Evolutionary conservation across 2,113 vertebrate genomes (phyloP).

Genomic region (Taxidea taxus): DNA sequence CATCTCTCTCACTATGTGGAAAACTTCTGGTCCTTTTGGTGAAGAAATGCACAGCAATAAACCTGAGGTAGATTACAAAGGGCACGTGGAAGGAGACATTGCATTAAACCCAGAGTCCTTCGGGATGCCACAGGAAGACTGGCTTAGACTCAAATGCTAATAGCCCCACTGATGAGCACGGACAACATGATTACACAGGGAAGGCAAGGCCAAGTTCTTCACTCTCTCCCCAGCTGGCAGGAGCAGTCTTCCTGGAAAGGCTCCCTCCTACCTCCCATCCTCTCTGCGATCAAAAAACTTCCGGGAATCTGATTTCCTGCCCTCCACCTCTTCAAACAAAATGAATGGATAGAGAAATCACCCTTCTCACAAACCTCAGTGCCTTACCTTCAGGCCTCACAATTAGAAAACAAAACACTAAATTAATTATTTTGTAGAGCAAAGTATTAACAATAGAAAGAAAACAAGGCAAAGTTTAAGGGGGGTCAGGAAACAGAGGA

Average conservation of each 20-base stretch:
- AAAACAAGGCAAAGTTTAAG: not conserved
- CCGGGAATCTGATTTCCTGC: slow-evolving; percentile 51
- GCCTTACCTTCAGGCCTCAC: not conserved
- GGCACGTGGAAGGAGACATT: not conserved
- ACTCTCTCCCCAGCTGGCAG: slow-evolving; percentile 30
- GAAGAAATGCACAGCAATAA: slow-evolving; percentile 1
- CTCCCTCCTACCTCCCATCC: slow-evolving; percentile 8
- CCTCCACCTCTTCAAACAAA: slow-evolving; percentile 18
- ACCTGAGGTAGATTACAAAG: slow-evolving; percentile 1
- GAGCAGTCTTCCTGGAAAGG: slow-evolving; percentile 40
- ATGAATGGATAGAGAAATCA: not conserved
- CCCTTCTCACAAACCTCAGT: slow-evolving; percentile 4
- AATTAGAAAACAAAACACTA: slow-evolving; percentile 7
- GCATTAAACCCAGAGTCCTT: slow-evolving; percentile 17
- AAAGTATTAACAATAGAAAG: not conserved
- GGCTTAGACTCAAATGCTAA: slow-evolving; percentile 68
- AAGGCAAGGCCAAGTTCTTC: not conserved
- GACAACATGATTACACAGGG: slow-evolving; percentile 31
- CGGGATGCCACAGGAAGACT: slow-evolving; percentile 45
- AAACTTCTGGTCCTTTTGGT: not conserved
- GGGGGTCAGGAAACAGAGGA: not conserved
- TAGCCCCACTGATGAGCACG: slow-evolving; percentile 4
- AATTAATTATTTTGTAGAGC: not conserved
- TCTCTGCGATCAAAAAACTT: slow-evolving; percentile 51
- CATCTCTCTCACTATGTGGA: not conserved